Evolutionary conservation across 2,797 vertebrate species (phyloP).

Genomic region (Anguilla anguilla): DNA sequence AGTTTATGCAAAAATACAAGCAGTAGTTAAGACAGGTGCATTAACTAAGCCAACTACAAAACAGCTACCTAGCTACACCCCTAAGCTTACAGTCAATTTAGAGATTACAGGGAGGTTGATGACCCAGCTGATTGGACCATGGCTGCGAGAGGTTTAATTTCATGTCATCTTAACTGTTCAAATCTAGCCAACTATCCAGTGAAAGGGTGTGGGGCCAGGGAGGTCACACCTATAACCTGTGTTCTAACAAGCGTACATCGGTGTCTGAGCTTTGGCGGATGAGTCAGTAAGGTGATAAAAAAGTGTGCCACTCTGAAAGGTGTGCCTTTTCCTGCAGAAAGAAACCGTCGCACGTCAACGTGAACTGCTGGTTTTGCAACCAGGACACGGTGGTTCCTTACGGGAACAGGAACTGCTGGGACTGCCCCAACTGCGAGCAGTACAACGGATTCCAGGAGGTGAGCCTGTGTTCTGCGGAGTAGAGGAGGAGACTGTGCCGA

Average conservation of each 20-base stretch:
- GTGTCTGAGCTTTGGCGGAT: too few relatives aligned
- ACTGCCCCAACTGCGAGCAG: constrained; percentile 95
- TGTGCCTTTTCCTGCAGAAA: constrained; percentile 68
- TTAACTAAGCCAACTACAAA: too few relatives aligned
- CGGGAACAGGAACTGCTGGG: constrained; percentile 97
- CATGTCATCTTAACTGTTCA: too few relatives aligned
- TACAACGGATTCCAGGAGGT: constrained; percentile 99
- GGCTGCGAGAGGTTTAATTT: too few relatives aligned
- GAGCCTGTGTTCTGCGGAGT: neutral
- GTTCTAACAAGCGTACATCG: neutral
- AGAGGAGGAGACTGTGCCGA: neutral
- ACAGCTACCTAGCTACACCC: too few relatives aligned
- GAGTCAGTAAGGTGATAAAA: neutral
- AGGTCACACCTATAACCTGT: neutral
- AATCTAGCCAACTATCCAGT: neutral
- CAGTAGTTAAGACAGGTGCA: too few relatives aligned
- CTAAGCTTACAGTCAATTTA: too few relatives aligned
- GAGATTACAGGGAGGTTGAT: too few relatives aligned
- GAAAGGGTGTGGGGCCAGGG: neutral
- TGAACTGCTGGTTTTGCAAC: constrained; percentile 98
- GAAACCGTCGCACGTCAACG: constrained; percentile 82
- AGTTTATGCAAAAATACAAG: too few relatives aligned
- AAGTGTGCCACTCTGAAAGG: neutral
- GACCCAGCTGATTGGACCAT: too few relatives aligned
- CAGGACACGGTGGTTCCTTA: constrained; percentile 91